Conservation (phyloP, 2,797 vertebrate genomes). For the Spinibarbus caldwelli region DNA sequence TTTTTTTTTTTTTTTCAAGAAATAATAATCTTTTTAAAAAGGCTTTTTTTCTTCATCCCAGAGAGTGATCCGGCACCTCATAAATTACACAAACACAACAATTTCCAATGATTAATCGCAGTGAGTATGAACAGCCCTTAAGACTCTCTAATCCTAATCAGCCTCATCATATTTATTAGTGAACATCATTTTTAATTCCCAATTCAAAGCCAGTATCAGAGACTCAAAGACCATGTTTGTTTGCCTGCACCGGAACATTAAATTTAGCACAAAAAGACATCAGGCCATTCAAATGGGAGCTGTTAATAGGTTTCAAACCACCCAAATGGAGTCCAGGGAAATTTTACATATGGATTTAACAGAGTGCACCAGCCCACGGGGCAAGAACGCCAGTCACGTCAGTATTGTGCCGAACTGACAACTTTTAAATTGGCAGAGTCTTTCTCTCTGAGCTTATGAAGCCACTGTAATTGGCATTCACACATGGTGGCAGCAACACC, state of each 20-base stretch:
- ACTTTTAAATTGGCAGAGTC: conserved; percentile 15
- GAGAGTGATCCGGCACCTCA: background rate
- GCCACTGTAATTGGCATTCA: conserved; percentile 30
- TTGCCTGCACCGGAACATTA: background rate
- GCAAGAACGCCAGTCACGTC: conserved; percentile 6
- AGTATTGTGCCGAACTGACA: conserved; percentile 37
- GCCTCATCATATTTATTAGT: conserved; percentile 10
- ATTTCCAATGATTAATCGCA: background rate
- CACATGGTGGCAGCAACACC: conserved; percentile 37
- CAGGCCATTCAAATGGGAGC: background rate
- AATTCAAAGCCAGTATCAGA: background rate
- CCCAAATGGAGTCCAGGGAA: conserved; percentile 15
- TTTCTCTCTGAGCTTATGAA: conserved; percentile 16
- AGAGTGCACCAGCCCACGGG: conserved; percentile 2
- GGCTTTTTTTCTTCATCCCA: background rate
- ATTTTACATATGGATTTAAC: conserved; percentile 38
- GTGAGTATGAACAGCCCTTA: background rate
- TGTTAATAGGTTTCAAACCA: conserved; percentile 1
- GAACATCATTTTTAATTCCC: conserved; percentile 1
- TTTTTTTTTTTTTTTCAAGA: no score
- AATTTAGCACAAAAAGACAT: background rate
- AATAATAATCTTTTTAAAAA: background rate
- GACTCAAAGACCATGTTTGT: background rate
- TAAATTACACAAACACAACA: background rate
- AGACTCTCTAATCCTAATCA: background rate